phyloP scores from a whole-genome alignment of 1,140 invertebrate genomes.

The Aporrectodea caliginosa region DNA sequence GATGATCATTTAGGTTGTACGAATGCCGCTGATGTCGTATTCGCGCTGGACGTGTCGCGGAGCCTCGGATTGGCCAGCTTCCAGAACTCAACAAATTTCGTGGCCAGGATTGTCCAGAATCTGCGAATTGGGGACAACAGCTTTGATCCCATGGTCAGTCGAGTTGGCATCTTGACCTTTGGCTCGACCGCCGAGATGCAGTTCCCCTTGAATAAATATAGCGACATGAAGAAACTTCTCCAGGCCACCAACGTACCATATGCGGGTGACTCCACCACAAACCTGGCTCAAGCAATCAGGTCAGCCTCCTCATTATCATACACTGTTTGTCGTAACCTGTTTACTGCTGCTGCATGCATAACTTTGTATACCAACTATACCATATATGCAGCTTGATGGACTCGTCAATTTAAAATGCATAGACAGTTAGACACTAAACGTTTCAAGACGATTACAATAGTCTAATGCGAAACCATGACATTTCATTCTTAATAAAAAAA shows the following conservation, averaged over 20 bases:
- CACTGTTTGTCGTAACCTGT: too few species aligned
- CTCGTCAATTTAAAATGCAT: too few species aligned
- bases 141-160: neutral
- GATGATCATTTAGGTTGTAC: constrained; percentile 20
- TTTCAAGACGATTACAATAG: too few species aligned
- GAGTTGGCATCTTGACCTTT: constrained; percentile 16
- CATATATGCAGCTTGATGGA: too few species aligned
- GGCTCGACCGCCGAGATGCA: neutral
- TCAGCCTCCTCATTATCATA: too few species aligned
- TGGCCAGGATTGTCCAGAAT: constrained; percentile 7
- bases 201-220: constrained; percentile 9
- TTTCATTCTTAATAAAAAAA: too few species aligned
- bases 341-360: too few species aligned
- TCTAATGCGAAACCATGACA: too few species aligned
- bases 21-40: constrained; percentile 13
- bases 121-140: neutral
- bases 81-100: constrained; percentile 12
- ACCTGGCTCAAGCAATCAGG: constrained; percentile 5
- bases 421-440: too few species aligned
- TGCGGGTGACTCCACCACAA: neutral
- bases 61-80: neutral
- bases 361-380: too few species aligned
- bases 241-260: constrained; percentile 17
- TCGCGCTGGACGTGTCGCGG: constrained; percentile 1
- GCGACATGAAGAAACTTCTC: neutral